Evolutionary conservation across 2,113 vertebrate species (phyloP).

Genomic region (Grus americana): DNA sequence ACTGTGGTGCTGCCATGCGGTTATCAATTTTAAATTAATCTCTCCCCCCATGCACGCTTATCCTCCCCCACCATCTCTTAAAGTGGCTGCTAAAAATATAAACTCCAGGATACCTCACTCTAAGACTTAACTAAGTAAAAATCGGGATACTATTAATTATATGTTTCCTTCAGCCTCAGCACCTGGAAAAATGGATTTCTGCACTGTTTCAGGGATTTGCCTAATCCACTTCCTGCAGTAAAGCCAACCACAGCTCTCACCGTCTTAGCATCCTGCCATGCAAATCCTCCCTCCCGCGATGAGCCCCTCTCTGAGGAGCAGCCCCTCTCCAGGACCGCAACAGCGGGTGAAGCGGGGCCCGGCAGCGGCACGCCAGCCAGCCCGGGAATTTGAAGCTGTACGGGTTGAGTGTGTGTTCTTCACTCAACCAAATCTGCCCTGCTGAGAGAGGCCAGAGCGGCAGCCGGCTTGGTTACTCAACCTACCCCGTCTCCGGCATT

Average conservation of each 20-base stretch:
- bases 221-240: slow-evolving; percentile 43
- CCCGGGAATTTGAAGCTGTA: fast-evolving
- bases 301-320: neutral
- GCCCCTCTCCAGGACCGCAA: neutral
- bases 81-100: slow-evolving; percentile 80
- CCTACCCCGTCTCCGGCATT: neutral
- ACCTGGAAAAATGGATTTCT: slow-evolving; percentile 59
- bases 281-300: neutral
- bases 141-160: slow-evolving; percentile 68
- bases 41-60: slow-evolving; percentile 60
- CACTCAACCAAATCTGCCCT: neutral
- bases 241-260: slow-evolving; percentile 19
- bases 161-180: slow-evolving; percentile 61
- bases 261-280: neutral
- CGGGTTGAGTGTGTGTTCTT: neutral
- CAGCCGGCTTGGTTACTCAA: fast-evolving
- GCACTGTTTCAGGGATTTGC: slow-evolving; percentile 24
- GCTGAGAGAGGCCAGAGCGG: neutral
- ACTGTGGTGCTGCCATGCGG: slow-evolving; percentile 68
- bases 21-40: slow-evolving; percentile 84
- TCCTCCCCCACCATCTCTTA: slow-evolving; percentile 66
- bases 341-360: neutral
- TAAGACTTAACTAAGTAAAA: slow-evolving; percentile 73
- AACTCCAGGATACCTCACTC: slow-evolving; percentile 72
- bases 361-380: neutral